Base-by-base conservation (phyloP, 2,797 vertebrate species). In the Sebastes minor region DNA sequence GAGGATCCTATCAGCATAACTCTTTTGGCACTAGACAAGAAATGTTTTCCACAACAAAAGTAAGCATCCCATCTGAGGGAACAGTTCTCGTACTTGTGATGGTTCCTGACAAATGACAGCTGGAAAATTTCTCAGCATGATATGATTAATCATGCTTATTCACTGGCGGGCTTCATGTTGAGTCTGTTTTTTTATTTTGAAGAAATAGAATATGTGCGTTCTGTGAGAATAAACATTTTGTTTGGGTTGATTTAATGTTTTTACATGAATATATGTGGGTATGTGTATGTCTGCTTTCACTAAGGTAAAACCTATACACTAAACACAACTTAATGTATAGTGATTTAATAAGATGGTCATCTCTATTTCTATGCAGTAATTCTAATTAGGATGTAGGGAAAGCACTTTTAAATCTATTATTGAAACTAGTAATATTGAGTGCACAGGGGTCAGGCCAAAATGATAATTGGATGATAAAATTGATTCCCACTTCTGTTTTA, bases 391-490 rank as follows among this genome's bases (percentile, higher is more conserved):
- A 86, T 87, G 65, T 80, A 52, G 76, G 55, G 49, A 88, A 90
- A 88, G 59, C 74, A 76, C 81, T 64, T 90, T 87, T 71, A 81
- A 89, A 89, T 91, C 88, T 85, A 82, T 89, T 88, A 92, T 78
- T 87, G 82, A 89, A 91, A 90, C 69, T 76, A 81, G 78, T 85
- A 78, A 90, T 93, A 94, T 87, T 91, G 89, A 92, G 91, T 89
- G 84, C 87, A 83, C 86, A 84, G 73, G 71, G 93, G 94, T 94
- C 91, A 94, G 88, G 91, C 79, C 87, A 88, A 90, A 93, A 93
- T 88, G 90, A 94, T 94, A 94, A 95, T 95, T 94, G 91, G 92
- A 93, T 92, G 89, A 93, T 93, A 89, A 93, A 94, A 94, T 83
- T 89, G 90, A 93, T 93, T 92, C 84, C 81, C 88, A 77, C 82